Base-by-base conservation (phyloP, 2,888 invertebrate species). In the Sphaeridia pumilis region DNA sequence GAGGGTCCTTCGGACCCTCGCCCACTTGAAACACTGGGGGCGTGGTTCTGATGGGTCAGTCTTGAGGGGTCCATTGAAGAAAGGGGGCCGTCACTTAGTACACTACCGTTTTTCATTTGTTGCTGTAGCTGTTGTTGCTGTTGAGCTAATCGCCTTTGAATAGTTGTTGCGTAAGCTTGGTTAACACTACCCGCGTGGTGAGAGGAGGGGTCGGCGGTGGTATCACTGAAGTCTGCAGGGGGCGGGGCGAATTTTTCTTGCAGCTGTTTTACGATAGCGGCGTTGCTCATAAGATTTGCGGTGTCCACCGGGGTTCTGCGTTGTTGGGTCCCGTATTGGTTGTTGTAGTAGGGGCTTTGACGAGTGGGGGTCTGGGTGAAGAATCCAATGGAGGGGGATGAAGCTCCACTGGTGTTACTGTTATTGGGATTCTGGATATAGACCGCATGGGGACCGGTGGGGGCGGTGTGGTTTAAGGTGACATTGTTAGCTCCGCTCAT, bases 201-300 rank as follows among this genome's bases (percentile, higher is more conserved):
- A 31, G 14, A 7, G 31, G 7, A 10, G 7, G 14, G 10, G 14
- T 14, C 7, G 14, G 7, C 31, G 14, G 10, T 31, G 10, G 31
- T 31, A 31, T 7, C 14, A 31, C 31, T 31, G 31, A 31, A 10
- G 31, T 7, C 7, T 7, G 7, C 31, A 7, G 10, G 10, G 10
- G 31, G 31, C 14, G 22, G 31, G 12, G 28, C 31, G 14, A 51
- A 38, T 38, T 51, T 51, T 26, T 45, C 51, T 45, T 51, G 51
- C 1, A 51, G 20, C 22, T 51, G 45, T 17, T 36, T 22, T 10
- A 51, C 51, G 4, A 51, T 36, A 2, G 36, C 36, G 1, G 36
- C 44, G 14, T 24, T 22, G 2, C 31, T 26, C 20, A 26, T 31
- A 41, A 38, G 20, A 17, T 38, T 38, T 20, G 17, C 38, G 10